These are phyloP conservation scores for Podabrus alpinus DNA, from an alignment of 2,888 invertebrate species.

Conservation along the genomic window DNA sequence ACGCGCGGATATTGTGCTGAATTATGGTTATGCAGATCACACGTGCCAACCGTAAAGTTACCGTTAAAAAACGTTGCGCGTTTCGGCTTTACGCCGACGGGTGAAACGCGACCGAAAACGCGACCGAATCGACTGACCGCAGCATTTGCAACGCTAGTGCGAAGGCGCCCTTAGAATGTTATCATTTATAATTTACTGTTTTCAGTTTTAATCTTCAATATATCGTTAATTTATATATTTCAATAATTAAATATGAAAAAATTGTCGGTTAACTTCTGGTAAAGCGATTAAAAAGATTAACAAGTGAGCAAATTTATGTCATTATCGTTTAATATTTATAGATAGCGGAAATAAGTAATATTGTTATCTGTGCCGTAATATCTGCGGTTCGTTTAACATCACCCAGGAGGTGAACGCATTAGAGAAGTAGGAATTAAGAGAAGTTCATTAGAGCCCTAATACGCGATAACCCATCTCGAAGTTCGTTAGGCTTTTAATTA, in stretches of 20 bases:
- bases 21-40: too few relatives aligned
- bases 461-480: slow-evolving; percentile 44
- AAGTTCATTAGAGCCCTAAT: slow-evolving; percentile 47
- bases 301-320: not conserved
- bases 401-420: slow-evolving; percentile 15
- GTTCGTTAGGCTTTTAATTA: slow-evolving; percentile 51
- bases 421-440: slow-evolving; percentile 44
- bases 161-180: too few relatives aligned
- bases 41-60: too few relatives aligned
- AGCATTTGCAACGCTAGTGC: too few relatives aligned
- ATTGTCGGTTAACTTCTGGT: not conserved
- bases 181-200: too few relatives aligned
- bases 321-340: not conserved
- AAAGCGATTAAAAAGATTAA: not conserved
- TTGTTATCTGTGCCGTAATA: slow-evolving; percentile 26
- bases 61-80: too few relatives aligned
- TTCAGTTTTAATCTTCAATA: too few relatives aligned
- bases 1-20: too few relatives aligned
- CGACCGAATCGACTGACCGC: too few relatives aligned
- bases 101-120: too few relatives aligned
- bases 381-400: slow-evolving; percentile 16
- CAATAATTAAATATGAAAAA: not conserved
- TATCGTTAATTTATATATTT: too few relatives aligned
- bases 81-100: too few relatives aligned
- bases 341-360: slow-evolving; percentile 13